Evolutionary conservation across 2,888 invertebrate genomes (phyloP).

Genomic region (Oligia strigilis): DNA sequence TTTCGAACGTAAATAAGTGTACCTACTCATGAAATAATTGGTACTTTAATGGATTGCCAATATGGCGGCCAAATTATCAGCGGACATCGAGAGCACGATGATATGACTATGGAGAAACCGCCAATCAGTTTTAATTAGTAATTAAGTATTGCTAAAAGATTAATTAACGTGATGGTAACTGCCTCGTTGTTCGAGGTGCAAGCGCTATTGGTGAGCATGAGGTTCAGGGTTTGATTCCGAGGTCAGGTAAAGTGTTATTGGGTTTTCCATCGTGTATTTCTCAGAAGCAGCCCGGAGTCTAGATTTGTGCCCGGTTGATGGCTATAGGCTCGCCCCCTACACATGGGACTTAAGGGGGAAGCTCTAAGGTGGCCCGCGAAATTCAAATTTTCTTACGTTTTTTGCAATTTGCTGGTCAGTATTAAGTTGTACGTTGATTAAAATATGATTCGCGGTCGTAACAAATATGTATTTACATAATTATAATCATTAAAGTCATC

Average conservation of each 20-base stretch:
- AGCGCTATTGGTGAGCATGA: neutral
- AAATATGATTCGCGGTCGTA: too few relatives aligned
- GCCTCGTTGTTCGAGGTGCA: neutral
- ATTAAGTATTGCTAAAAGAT: conserved; percentile 5
- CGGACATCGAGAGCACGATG: conserved; percentile 11
- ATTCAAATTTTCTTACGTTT: too few relatives aligned
- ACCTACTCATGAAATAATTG: conserved; percentile 74
- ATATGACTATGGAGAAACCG: neutral
- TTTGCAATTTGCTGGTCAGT: too few relatives aligned
- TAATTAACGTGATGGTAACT: neutral
- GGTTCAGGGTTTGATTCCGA: neutral
- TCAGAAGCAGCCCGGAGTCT: neutral
- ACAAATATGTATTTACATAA: too few relatives aligned
- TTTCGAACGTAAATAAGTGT: conserved; percentile 67
- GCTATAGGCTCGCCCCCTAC: too few relatives aligned
- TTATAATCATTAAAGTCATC: too few relatives aligned
- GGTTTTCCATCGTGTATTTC: neutral
- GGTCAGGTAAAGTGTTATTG: too few relatives aligned
- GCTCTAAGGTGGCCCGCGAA: too few relatives aligned
- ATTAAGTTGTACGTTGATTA: too few relatives aligned
- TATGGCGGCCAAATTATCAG: conserved; percentile 43
- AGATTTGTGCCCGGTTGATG: neutral
- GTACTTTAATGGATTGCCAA: conserved; percentile 65
- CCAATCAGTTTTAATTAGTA: conserved; percentile 14
- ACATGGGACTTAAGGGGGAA: too few relatives aligned